Conservation (phyloP, 2,113 vertebrate species). For the Enhydra lutris region DNA sequence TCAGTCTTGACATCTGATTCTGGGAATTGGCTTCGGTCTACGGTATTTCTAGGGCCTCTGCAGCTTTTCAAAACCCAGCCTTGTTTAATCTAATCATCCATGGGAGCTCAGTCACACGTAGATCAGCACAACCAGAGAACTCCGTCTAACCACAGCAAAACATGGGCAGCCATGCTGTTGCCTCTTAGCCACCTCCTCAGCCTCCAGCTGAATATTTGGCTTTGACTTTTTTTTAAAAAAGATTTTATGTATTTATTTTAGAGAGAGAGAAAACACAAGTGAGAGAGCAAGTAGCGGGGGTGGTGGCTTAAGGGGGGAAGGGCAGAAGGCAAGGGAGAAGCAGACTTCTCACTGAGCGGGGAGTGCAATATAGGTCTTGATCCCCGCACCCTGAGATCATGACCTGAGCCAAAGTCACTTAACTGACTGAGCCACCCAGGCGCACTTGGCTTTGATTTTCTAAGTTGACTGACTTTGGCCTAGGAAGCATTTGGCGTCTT, state of each 20-base stretch:
- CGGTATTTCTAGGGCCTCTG: constrained; percentile 13
- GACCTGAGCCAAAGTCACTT: background rate
- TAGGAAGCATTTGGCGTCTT: constrained; percentile 43
- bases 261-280: background rate
- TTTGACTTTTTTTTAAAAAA: background rate
- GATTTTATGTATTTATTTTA: background rate
- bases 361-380: background rate
- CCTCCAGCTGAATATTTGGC: background rate
- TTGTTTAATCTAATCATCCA: constrained; percentile 69
- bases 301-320: background rate
- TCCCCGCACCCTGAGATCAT: background rate
- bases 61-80: constrained; percentile 71
- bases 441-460: background rate
- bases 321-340: background rate
- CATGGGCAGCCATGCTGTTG: background rate
- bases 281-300: accelerated
- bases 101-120: background rate
- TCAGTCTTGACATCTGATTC: constrained; percentile 45
- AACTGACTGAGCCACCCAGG: background rate
- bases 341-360: background rate
- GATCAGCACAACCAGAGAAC: constrained; percentile 59
- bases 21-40: constrained; percentile 36
- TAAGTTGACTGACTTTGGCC: constrained; percentile 29
- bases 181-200: constrained; percentile 45
- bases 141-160: constrained; percentile 20